Conservation (phyloP, 2,113 vertebrate species). For the Brachypodius melanocephalos region DNA sequence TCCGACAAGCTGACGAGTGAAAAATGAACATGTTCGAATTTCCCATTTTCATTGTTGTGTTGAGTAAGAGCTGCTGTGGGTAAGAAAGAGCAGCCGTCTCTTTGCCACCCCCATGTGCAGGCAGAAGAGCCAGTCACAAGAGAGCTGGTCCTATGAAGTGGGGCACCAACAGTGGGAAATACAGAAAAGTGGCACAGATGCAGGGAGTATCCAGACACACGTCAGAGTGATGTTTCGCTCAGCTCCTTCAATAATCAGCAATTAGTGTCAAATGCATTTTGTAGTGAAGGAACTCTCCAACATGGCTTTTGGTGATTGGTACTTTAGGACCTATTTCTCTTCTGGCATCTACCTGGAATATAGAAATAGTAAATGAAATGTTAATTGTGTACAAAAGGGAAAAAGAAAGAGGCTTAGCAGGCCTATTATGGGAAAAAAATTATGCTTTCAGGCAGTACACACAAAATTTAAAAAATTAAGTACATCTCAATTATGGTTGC, state of each 20-base stretch:
- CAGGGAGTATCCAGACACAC: neutral
- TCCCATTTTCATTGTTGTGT: neutral
- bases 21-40: neutral
- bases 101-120: neutral
- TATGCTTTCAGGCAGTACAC: neutral
- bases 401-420: neutral
- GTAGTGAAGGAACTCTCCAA: neutral
- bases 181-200: neutral
- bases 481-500: conserved; percentile 15
- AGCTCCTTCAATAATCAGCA: conserved; percentile 25
- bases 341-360: neutral
- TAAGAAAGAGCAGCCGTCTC: neutral
- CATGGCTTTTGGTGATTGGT: neutral
- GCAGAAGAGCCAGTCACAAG: neutral
- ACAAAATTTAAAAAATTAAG: neutral
- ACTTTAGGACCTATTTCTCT: conserved; percentile 35
- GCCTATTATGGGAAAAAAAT: neutral
- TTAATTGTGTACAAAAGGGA: conserved; percentile 31
- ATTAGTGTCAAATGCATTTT: conserved; percentile 52
- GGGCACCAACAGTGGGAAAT: neutral
- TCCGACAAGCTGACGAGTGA: neutral
- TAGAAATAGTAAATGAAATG: conserved; percentile 42
- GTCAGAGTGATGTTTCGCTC: neutral
- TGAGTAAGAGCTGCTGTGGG: neutral
- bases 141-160: neutral